Conservation (phyloP, 2,888 invertebrate genomes). For the Hemaris fuciformis region DNA sequence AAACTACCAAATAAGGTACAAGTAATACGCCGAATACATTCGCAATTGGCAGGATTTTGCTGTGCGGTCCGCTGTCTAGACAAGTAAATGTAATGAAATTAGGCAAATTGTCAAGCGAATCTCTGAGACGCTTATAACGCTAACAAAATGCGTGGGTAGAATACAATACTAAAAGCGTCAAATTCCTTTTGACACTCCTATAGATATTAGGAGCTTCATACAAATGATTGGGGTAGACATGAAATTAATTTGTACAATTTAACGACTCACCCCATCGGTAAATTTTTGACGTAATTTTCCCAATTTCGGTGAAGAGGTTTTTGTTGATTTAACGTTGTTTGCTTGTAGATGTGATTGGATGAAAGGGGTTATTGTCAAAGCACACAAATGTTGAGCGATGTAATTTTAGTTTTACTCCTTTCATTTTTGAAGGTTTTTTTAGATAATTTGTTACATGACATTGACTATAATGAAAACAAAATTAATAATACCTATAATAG, state of each 20-base stretch:
- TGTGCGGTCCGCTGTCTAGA: background rate
- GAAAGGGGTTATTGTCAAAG: background rate
- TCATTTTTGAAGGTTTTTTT: background rate
- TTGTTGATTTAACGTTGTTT: background rate
- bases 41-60: background rate
- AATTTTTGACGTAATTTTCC: background rate
- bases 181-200: background rate
- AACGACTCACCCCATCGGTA: background rate
- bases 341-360: background rate
- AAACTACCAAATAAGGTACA: too few species aligned
- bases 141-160: background rate
- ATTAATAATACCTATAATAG: too few species aligned
- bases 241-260: background rate
- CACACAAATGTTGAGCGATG: background rate
- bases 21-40: background rate
- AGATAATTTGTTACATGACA: too few species aligned
- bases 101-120: background rate
- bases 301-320: background rate
- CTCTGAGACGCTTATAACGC: background rate
- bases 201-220: background rate
- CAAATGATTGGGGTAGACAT: background rate
- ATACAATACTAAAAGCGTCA: background rate
- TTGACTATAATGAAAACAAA: too few species aligned
- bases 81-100: background rate
- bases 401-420: background rate